These are phyloP conservation scores for Linepithema humile DNA, from an alignment of 1,140 invertebrate species.

Conservation along the genomic window DNA sequence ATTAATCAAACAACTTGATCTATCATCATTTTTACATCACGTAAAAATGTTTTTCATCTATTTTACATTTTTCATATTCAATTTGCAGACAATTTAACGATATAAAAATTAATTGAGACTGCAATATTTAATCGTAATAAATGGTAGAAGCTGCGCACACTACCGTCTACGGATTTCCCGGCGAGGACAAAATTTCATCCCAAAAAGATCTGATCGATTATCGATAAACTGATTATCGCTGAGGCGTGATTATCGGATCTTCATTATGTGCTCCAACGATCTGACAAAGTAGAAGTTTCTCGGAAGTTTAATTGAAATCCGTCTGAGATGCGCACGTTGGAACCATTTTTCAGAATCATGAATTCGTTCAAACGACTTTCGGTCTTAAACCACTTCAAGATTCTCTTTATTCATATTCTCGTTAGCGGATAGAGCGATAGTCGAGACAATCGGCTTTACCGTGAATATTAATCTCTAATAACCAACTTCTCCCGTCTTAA, in stretches of 20 bases:
- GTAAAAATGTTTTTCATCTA: not conserved
- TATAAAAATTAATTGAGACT: not conserved
- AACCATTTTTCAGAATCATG: constrained; percentile 64
- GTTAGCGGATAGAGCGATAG: constrained; percentile 21
- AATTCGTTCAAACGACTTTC: constrained; percentile 45
- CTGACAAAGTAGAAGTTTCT: constrained; percentile 69
- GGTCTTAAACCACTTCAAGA: constrained; percentile 11
- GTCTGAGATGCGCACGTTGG: constrained; percentile 4
- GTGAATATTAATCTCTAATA: constrained; percentile 23
- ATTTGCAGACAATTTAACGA: not conserved
- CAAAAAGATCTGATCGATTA: constrained; percentile 59
- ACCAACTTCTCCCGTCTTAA: not conserved
- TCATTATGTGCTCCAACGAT: constrained; percentile 73
- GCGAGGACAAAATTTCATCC: constrained; percentile 32
- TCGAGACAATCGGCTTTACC: constrained; percentile 2
- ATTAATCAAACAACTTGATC: not conserved
- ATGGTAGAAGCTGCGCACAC: not conserved
- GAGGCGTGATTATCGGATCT: constrained; percentile 71
- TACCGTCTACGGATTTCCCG: not conserved
- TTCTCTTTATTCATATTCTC: constrained; percentile 36
- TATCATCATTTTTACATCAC: not conserved
- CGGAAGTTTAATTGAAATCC: constrained; percentile 75
- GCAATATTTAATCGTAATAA: not conserved
- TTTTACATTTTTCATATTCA: not conserved
- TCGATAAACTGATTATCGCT: constrained; percentile 70